Percentiles rank a stretch among this genome's conserved stretches.
phyloP scores from a whole-genome alignment of 2,888 invertebrate species.

The Pseudanteris insignis region DNA sequence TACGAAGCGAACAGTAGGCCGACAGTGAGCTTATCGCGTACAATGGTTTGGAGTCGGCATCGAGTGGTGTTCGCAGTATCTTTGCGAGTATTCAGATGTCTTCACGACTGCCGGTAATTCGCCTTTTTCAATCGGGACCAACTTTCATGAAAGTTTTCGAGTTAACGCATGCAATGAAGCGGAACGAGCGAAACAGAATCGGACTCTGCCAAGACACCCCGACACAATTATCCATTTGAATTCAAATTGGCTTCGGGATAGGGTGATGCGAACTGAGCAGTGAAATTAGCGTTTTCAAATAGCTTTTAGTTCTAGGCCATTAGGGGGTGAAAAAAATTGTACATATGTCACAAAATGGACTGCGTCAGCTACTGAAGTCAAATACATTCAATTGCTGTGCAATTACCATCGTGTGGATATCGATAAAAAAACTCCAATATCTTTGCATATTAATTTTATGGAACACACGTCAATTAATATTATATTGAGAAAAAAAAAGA shows the following conservation, averaged over 20 bases:
- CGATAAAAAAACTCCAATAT: too few relatives aligned
- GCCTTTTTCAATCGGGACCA: constrained; percentile 30
- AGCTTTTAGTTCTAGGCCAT: constrained; percentile 13
- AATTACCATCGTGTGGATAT: not conserved
- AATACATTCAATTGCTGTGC: constrained; percentile 17
- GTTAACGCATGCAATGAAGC: constrained; percentile 37
- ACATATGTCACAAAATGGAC: constrained; percentile 29
- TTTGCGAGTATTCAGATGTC: constrained; percentile 1
- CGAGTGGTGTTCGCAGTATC: not conserved
- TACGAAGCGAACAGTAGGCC: too few relatives aligned
- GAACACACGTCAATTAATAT: too few relatives aligned
- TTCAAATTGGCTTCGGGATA: constrained; percentile 48
- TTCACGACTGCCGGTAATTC: constrained; percentile 18
- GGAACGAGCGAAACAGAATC: constrained; percentile 4
- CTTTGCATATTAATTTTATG: too few relatives aligned
- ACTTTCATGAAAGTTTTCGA: constrained; percentile 35
- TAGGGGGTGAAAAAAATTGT: constrained; percentile 14
- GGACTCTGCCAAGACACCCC: constrained; percentile 29
- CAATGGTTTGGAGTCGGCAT: not conserved
- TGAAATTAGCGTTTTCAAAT: constrained; percentile 47
- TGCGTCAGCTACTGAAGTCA: constrained; percentile 6
- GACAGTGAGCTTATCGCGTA: constrained; percentile 9
- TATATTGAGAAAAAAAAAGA: too few relatives aligned
- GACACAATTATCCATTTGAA: constrained; percentile 51
- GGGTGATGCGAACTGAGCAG: constrained; percentile 26